phyloP scores from a whole-genome alignment of 2,113 vertebrate species.

The Onychostruthus taczanowskii region DNA sequence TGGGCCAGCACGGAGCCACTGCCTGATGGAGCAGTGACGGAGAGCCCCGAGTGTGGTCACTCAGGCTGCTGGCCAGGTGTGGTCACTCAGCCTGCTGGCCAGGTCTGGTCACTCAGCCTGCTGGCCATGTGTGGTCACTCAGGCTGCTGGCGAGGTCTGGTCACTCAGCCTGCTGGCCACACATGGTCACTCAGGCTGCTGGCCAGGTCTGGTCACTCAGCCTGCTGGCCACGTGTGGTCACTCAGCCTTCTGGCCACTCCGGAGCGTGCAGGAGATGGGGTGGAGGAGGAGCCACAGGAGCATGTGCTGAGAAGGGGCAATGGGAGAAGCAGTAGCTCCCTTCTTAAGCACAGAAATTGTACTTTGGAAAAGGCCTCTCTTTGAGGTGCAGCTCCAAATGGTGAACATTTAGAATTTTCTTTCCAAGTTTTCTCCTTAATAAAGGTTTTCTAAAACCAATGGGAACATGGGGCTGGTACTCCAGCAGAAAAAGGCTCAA shows the following conservation, averaged over 20 bases:
- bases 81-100: not conserved
- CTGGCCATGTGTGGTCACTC: not conserved
- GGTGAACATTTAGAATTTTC: not conserved
- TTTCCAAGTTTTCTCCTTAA: not conserved
- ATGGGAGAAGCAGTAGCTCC: accelerated
- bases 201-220: not conserved
- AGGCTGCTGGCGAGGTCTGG: not conserved
- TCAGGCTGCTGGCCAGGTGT: no score
- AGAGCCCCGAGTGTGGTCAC: not conserved
- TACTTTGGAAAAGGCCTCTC: not conserved
- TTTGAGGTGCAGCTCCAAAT: not conserved
- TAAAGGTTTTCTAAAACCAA: not conserved
- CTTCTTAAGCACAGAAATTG: not conserved
- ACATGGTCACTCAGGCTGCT: not conserved
- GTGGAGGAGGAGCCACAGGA: not conserved
- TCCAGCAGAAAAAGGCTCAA: not conserved
- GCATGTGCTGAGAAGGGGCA: not conserved
- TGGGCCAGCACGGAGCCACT: accelerated
- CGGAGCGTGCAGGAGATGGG: accelerated
- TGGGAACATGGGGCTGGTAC: not conserved
- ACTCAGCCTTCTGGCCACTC: not conserved
- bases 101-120: accelerated
- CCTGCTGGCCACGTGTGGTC: not conserved
- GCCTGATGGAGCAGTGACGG: accelerated
- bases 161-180: not conserved